These are phyloP conservation scores for Ephestia elutella DNA, from an alignment of 1,140 invertebrate genomes.

Conservation along the genomic window DNA sequence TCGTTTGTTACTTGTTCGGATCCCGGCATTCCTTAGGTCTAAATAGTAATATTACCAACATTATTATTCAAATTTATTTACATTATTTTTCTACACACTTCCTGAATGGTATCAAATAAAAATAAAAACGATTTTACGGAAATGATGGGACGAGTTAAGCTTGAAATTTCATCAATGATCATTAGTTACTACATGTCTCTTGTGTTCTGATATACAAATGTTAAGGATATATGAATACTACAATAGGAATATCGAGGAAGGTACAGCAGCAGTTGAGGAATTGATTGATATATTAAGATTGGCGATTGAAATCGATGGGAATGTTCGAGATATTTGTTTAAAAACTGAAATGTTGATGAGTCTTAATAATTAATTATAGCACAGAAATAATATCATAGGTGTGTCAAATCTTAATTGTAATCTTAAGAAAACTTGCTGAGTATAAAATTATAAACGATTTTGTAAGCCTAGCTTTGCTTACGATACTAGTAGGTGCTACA, in stretches of 20 bases:
- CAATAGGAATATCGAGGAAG: constrained; percentile 3
- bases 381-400: constrained; percentile 17
- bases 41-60: constrained; percentile 55
- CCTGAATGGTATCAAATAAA: constrained; percentile 41
- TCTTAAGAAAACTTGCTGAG: constrained; percentile 63
- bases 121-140: constrained; percentile 31
- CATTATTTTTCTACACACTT: constrained; percentile 65
- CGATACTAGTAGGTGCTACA: constrained; percentile 67
- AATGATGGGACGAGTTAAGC: constrained; percentile 53
- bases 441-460: constrained; percentile 73
- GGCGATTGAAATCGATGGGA: constrained; percentile 8
- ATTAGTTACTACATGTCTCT: constrained; percentile 17
- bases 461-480: constrained; percentile 70
- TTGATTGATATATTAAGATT: constrained; percentile 9
- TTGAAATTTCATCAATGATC: constrained; percentile 73
- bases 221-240: constrained; percentile 5
- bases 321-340: not conserved
- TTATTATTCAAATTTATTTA: constrained; percentile 54
- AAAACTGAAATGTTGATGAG: not conserved
- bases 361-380: constrained; percentile 1
- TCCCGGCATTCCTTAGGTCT: constrained; percentile 59
- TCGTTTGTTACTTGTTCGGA: constrained; percentile 39
- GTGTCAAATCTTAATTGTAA: constrained; percentile 59
- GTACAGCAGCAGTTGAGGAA: constrained; percentile 16
- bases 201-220: not conserved